Percentiles rank a stretch among this genome's conserved stretches.
Evolutionary conservation across 2,113 vertebrate species (phyloP).

Genomic region (Sturnus vulgaris): DNA sequence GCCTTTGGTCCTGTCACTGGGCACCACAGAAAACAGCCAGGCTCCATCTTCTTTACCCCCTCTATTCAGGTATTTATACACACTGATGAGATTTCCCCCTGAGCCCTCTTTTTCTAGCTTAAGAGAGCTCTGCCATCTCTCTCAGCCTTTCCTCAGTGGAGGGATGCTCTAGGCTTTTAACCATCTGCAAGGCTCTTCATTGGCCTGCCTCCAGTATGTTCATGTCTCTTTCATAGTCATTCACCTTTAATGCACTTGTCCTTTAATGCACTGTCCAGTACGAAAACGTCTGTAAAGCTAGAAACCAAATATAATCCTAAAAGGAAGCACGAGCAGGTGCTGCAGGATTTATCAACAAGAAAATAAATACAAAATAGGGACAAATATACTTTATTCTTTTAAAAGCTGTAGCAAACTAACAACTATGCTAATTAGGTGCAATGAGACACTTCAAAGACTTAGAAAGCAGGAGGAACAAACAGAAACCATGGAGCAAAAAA

Average conservation of each 20-base stretch:
- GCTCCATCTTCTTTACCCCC: accelerated
- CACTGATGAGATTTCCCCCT: background rate
- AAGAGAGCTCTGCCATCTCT: background rate
- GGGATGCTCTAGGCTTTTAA: background rate
- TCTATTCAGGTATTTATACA: background rate
- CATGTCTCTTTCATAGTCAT: background rate
- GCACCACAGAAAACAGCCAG: background rate
- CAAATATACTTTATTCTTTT: background rate
- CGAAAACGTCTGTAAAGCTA: background rate
- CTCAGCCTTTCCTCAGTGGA: background rate
- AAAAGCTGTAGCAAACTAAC: background rate
- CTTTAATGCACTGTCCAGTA: background rate
- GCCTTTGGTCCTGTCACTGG: background rate
- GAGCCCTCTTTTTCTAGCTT: background rate
- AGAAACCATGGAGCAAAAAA: background rate
- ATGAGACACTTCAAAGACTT: background rate
- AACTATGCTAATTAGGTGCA: background rate
- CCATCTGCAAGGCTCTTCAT: background rate
- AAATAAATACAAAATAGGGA: background rate
- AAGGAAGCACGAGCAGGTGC: background rate
- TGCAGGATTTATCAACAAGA: background rate
- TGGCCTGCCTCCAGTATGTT: background rate
- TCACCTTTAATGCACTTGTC: background rate
- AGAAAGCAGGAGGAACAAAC: background rate
- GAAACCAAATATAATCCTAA: background rate